Evolutionary conservation across 2,888 invertebrate species (phyloP), one percentile per base, ranked within the genome.

Genomic region (Ferrisia virgata): DNA sequence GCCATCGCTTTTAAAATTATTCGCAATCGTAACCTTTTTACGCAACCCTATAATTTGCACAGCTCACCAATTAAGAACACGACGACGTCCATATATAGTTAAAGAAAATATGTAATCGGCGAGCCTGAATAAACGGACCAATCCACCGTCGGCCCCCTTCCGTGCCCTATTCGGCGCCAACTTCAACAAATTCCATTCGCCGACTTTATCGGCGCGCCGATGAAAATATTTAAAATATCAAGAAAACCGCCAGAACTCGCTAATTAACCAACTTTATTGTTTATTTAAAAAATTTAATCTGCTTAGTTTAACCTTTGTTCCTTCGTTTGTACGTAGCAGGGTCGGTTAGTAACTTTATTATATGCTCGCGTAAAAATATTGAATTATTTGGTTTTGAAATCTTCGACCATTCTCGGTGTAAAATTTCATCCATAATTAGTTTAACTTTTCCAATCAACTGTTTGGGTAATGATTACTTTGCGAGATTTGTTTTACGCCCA

Each of bases 41-140:
- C 33, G 72, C 33, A 72, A 72, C 72, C 72, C 72, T 72, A 72
- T 72, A 72, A 72, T 72, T 72, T 72, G 6, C 72, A 72, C 72
- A 36, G 33, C 33, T 72, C 72, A 13, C 72, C 72, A 72, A 72
- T 72, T 72, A 72, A 72, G 72, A 72, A 72, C 33, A 72, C n/a
- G 33, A 72, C n/a, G 33, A 33, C 72, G 33, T 72, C 72, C 33
- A 72, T 72, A 72, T 72, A 72, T 72, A n/a, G 72, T 33, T n/a
- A 33, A 33, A 13, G 72, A 33, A 72, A 72, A 72, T 72, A 72
- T 72, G 72, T 72, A 33, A 15, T 36, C 33, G 72, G 33, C 33
- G 33, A n/a, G 33, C 33, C 33, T n/a, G 72, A 31, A 72, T 72
- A 72, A 72, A 72, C 72, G 58, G 9, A 28, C 28, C 58, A 11